Evolutionary conservation across 2,888 invertebrate genomes (phyloP), one percentile per base, ranked within the genome.

Genomic region (Metopia argyrocephala): DNA sequence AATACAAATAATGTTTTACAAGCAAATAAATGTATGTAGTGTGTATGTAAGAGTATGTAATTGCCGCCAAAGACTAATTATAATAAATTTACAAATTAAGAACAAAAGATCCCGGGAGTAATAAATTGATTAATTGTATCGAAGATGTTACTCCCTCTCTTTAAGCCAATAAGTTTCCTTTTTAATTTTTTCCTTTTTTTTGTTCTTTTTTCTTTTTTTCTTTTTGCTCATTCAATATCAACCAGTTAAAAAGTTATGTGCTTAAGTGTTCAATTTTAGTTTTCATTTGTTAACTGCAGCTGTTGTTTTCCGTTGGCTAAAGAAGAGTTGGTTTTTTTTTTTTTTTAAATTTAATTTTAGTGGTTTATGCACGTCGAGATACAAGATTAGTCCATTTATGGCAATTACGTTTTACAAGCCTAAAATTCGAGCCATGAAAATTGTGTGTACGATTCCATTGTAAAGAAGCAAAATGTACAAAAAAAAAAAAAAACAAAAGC

Each of bases 361-460:
- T 64, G 46, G 59, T 59, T 80, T 73, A 76, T 76, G 76, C 76
- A 81, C 80, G 76, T 81, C 59, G 80, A 78, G 83, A 83, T 83
- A 83, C 82, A 80, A 83, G 83, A 83, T 83, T 82, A 83, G 74
- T 80, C 83, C 82, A 83, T 83, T 82, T 83, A 83, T 82, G 80
- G 83, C 83, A 82, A 83, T 83, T 83, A 83, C 82, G 80, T 82
- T 82, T 75, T 76, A 65, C 80, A 69, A 76, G 80, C 80, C 73
- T 74, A 69, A 76, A 76, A 69, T 62, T 64, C 62, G 59, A 76
- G 76, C 80, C 68, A 74, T 57, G 57, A 76, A 71, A 73, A 46
- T 71, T 62, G 59, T 64, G 18, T 69, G 52, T 12, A 31, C 57
- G 54, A 38, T 38, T 12, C 38, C 56, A 52, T 27, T 21, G 57